A percentile compares a stretch with the other conserved stretches of the same genome.
Evolutionary conservation across 2,113 vertebrate genomes (phyloP).

Genomic region (Aptenodytes forsteri): DNA sequence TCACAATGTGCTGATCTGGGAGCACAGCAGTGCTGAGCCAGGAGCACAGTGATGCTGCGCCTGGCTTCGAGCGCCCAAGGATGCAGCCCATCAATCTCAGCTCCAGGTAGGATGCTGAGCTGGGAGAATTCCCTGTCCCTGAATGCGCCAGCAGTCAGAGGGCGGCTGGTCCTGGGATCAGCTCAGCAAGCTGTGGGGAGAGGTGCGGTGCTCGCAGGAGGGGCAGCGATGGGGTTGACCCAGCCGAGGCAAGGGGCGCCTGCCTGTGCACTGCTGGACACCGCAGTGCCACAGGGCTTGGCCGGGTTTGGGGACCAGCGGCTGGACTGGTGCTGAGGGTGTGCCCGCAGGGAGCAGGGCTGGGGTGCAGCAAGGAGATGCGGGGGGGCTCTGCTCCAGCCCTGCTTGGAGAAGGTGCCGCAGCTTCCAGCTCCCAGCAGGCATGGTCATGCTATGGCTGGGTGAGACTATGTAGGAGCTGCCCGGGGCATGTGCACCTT

Average conservation of each 20-base stretch:
- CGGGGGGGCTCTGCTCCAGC: neutral
- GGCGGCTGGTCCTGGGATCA: neutral
- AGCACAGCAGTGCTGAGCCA: accelerated
- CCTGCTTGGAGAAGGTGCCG: neutral
- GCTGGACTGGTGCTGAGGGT: neutral
- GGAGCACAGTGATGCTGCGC: neutral
- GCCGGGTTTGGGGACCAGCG: accelerated
- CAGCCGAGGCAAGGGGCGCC: accelerated
- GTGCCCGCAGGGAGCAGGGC: neutral
- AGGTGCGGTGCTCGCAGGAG: neutral
- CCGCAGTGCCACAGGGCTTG: neutral
- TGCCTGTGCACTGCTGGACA: too few species aligned
- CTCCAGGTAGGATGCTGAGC: neutral
- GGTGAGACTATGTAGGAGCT: accelerated
- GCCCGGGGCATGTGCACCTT: accelerated
- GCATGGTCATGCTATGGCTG: neutral
- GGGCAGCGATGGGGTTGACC: neutral
- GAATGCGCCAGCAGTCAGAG: accelerated
- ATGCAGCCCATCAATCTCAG: neutral
- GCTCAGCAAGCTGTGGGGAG: neutral
- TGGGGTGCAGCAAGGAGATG: neutral
- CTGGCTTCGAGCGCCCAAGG: accelerated
- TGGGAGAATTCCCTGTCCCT: neutral
- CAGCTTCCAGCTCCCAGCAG: neutral
- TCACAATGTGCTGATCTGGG: neutral